Evolutionary conservation across 37 sponge, comb jelly and placozoan species (phyloP).

Genomic region (Halisarca cf. caerulea): DNA sequence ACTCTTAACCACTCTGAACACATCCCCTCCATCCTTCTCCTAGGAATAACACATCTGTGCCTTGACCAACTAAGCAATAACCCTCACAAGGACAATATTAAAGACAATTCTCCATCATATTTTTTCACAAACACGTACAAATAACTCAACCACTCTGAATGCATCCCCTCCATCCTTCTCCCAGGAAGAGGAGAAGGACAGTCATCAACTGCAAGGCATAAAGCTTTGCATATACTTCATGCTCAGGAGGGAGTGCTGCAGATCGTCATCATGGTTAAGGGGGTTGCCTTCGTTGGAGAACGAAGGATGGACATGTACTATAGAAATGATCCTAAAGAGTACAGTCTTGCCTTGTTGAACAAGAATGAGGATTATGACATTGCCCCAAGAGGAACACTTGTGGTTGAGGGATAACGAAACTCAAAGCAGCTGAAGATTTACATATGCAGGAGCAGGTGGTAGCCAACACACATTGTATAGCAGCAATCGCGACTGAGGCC

Average conservation of each 20-base stretch:
- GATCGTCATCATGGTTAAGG: conserved; percentile 88
- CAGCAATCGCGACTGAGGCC: too few relatives aligned
- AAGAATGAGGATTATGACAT: too few relatives aligned
- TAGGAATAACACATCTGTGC: too few relatives aligned
- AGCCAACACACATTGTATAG: too few relatives aligned
- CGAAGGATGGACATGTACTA: conserved; percentile 96
- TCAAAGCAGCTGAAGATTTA: too few relatives aligned
- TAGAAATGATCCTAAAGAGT: conserved; percentile 99
- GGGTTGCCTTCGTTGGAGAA: conserved; percentile 82
- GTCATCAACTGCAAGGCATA: conserved; percentile 46
- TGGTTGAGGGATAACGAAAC: too few relatives aligned
- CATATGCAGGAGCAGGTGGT: too few relatives aligned
- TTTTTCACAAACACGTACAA: too few relatives aligned
- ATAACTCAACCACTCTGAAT: conserved; percentile 52
- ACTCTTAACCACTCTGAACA: conserved; percentile 59
- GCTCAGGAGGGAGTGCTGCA: conserved; percentile 66
- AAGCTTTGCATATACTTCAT: conserved; percentile 7
- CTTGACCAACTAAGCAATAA: too few relatives aligned
- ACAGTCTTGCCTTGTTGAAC: conserved; percentile 73
- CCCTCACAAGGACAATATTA: too few relatives aligned
- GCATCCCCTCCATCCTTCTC: conserved; percentile 61
- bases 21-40: conserved; percentile 57
- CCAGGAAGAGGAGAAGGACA: conserved; percentile 35
- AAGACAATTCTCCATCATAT: too few relatives aligned
- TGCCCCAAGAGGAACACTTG: too few relatives aligned